Conservation (phyloP, 2,113 vertebrate species). For the Cercocebus atys region DNA sequence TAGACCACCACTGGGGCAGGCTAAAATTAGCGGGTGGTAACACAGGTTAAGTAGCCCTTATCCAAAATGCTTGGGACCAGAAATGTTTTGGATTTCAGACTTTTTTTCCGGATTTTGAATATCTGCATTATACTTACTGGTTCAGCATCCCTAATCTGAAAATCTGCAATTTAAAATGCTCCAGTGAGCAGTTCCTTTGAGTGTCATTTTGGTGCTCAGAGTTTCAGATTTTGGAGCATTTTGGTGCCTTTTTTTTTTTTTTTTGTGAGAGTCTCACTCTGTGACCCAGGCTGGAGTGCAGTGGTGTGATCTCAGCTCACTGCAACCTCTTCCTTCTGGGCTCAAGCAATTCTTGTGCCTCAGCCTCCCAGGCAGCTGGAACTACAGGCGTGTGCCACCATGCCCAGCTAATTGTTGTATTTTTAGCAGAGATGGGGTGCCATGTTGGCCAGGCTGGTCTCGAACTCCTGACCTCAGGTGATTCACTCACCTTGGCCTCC, state of each 20-base stretch:
- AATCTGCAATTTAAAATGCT: background rate
- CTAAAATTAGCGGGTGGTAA: background rate
- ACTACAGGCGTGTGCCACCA: too few relatives aligned
- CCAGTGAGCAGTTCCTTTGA: background rate
- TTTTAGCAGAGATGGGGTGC: too few relatives aligned
- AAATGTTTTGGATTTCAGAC: background rate
- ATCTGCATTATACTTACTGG: background rate
- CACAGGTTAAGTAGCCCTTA: background rate
- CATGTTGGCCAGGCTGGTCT: too few relatives aligned
- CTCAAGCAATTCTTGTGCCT: too few relatives aligned
- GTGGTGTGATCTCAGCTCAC: too few relatives aligned
- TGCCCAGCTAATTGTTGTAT: accelerated
- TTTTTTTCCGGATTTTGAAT: background rate
- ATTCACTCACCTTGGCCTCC: too few relatives aligned
- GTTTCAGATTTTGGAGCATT: background rate
- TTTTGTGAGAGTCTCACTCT: too few relatives aligned
- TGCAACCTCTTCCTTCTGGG: too few relatives aligned
- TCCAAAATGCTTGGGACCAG: background rate
- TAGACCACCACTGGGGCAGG: background rate
- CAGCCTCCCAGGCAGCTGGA: too few relatives aligned
- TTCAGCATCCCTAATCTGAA: background rate
- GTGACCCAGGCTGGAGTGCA: too few relatives aligned
- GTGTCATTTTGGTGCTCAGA: background rate
- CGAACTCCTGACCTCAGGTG: too few relatives aligned
- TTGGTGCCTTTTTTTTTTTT: background rate